Conservation (phyloP, 2,797 vertebrate species). For the Pteronotus mesoamericanus region DNA sequence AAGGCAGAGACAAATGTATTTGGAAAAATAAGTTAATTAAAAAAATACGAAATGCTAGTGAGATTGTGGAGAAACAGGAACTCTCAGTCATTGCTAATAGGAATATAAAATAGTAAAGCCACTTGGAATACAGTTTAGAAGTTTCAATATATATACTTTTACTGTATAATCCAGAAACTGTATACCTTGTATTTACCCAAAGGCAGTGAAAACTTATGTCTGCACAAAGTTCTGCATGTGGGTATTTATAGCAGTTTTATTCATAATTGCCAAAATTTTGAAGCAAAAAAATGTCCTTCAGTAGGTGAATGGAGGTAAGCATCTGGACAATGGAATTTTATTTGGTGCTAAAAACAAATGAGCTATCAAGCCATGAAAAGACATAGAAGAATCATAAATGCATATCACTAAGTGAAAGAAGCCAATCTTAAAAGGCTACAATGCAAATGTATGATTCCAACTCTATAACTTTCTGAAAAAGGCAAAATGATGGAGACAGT, state of each 20-base stretch:
- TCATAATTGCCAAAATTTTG: not conserved
- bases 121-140: not conserved
- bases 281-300: not conserved
- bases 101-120: not conserved
- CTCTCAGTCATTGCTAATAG: not conserved
- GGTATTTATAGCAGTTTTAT: not conserved
- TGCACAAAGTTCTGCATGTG: not conserved
- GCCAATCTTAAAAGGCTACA: not conserved
- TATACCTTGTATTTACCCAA: not conserved
- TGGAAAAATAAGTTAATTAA: no score
- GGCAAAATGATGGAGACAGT: not conserved
- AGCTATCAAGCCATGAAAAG: not conserved
- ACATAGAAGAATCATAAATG: not conserved
- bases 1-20: no score
- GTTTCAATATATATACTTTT: not conserved
- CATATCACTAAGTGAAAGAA: not conserved
- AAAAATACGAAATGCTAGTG: not conserved
- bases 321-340: not conserved
- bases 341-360: not conserved
- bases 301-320: not conserved
- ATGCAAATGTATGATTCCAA: not conserved
- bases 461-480: not conserved
- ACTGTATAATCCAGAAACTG: not conserved
- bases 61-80: not conserved
- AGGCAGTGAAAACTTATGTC: not conserved